phyloP scores from a whole-genome alignment of 30 jellyfish, hydroid and myxozoan species.

The Sanderia malayensis region DNA sequence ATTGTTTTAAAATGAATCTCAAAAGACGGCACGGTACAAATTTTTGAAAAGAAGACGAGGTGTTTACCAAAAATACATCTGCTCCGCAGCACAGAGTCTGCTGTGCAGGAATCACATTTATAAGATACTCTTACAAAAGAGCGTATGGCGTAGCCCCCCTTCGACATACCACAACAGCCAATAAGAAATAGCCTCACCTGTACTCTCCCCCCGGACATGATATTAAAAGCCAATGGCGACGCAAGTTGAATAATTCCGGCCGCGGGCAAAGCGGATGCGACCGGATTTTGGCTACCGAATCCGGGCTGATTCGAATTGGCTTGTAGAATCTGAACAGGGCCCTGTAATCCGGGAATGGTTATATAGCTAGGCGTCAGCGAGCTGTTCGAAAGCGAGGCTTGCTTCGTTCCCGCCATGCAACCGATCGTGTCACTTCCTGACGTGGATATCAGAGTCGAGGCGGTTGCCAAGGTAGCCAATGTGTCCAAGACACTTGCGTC shows the following conservation, averaged over 20 bases:
- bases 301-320: constrained; percentile 49
- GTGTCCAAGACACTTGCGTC: constrained; percentile 73
- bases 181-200: no score
- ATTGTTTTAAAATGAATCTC: no score
- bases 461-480: constrained; percentile 79
- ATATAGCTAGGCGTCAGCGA: constrained; percentile 48
- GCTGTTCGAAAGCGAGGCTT: constrained; percentile 27
- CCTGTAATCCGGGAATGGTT: constrained; percentile 58
- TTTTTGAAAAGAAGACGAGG: no score
- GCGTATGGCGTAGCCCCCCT: no score
- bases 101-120: no score
- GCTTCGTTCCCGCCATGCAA: constrained; percentile 12
- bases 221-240: constrained; percentile 59
- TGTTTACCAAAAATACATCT: no score
- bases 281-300: constrained; percentile 19
- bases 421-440: constrained; percentile 36
- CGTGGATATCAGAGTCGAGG: constrained; percentile 56
- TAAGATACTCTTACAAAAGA: no score
- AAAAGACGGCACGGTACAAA: no score
- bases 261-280: constrained; percentile 53
- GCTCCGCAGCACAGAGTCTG: no score
- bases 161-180: no score
- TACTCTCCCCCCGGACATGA: constrained; percentile 57
- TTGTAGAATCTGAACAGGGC: constrained; percentile 46
- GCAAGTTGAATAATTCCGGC: constrained; percentile 67